Evolutionary conservation across 2,888 invertebrate species (phyloP), one percentile per base, ranked within the genome.

Genomic region (Chymomyza fuscimana): DNA sequence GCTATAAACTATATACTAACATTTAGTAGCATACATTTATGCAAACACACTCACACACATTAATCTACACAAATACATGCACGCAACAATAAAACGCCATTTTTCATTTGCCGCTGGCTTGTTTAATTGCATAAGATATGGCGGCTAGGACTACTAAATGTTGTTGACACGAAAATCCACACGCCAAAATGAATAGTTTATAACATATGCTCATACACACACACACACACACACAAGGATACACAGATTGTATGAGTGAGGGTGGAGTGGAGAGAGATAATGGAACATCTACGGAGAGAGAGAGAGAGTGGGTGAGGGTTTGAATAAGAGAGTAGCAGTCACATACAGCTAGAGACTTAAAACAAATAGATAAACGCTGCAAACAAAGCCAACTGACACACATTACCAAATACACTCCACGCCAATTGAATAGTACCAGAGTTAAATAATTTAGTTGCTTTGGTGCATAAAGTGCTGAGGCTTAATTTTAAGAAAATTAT

Each of bases 161-260:
- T 78, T 82, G 82, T 80, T 81, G 81, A 81, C 82, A 82, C 81
- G 81, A 79, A 81, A 82, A 81, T 82, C 81, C 82, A 72, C 78
- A 73, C 73, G 80, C 78, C 82, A 77, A 80, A 82, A 82, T 82
- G 81, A 81, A 81, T 81, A 81, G 80, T 73, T 82, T 76, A 80
- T 78, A 80, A 79, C 77, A 77, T 77, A 79, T 82, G 73, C 69
- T 76, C 40, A 81, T 71, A 70, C 72, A 70, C 60, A 61, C 70
- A 69, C 65, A 73, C 15, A 70, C 71, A 79, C 67, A 80, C 65
- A 71, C 72, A 74, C 36, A 59, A 54, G 36, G 29, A n/a, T 29
- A 67, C 56, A 52, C 61, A 59, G n/a, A 19, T 19, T 4, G 5
- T 9, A 25, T 10, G 56, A 22, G 22, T 2, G 16, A 1, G 15